Base-by-base conservation (phyloP, 2,888 invertebrate genomes). In the Byasa hedistus region DNA sequence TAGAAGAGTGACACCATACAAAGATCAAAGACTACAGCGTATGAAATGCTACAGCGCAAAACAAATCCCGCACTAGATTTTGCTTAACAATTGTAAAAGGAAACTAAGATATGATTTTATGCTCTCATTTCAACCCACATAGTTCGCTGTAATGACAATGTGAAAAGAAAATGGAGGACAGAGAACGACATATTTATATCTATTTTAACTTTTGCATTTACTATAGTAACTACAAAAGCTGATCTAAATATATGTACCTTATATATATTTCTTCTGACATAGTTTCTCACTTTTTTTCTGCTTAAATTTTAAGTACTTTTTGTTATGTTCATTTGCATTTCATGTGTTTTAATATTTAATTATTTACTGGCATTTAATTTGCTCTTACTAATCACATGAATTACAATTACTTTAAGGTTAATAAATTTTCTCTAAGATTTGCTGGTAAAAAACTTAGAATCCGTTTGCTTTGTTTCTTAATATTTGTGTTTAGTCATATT, bases 21-120 rank as follows among this genome's bases (percentile, higher is more conserved):
- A 36, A 54, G 32, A 52, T 54, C 39, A 55, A 61, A 60, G 60
- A 36, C 21, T 24, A 44, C 21, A 61, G 62, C 56, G 48, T 48
- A 62, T 44, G n/a, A 48, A 55, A 39, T 27, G 55, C 44, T 27
- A 24, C 55, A 27, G 27, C 15, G 24, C 27, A 62, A 65, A 65
- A 51, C 56, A 60, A 65, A 65, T 65, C 65, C 27, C 17, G 56
- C 22, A 8, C 60, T 65, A 57, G 52, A 17, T 56, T 64, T 32
- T 51, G 44, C 55, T 60, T 65, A 52, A 64, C 24, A 59, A 64
- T 58, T 54, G 60, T 56, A 8, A 55, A 62, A 24, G 19, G 15
- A 44, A 58, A 59, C 27, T 32, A 32, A 61, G 60, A 60, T 17
- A 60, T 65, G 56, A 65, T 61, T 60, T 60, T 48, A 24, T 44